Evolutionary conservation across 2,797 vertebrate genomes (phyloP), one percentile per base, ranked within the genome.

Genomic region (Luscinia luscinia): DNA sequence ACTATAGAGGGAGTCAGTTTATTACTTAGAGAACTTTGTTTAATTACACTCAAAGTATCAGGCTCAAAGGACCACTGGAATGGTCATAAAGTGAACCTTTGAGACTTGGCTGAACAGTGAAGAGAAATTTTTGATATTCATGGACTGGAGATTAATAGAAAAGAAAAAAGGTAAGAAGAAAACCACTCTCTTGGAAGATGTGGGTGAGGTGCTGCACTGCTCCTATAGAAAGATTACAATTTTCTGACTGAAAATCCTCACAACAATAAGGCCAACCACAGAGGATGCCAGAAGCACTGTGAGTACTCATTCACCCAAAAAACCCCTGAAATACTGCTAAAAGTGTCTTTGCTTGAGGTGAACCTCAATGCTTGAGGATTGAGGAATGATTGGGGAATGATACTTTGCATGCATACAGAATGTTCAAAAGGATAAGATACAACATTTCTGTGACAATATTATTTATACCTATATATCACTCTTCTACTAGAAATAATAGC

Each of bases 111-210:
- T 69, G 40, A 69, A 82, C 12, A 58, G 8, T 12, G 17, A 46
- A 82, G 41, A 78, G 62, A 81, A 61, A 20, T 4, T 54, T 58
- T 48, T 52, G 11, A 9, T 55, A 51, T 73, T 58, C 36, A 32
- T 9, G 20, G 21, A 61, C 6, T 48, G 11, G 13, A 43, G 0
- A 0, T 11, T 11, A 38, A 49, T 27, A 28, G 18, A 0, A 17
- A 40, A 24, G n/a, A 49, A 17, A 27, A 22, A 12, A 11, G 2
- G 3, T 6, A 12, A 41, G 15, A 12, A 34, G 17, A 38, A 17
- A 26, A 2, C 0, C 2, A 9, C 17, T 51, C 2, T 62, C 8
- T 62, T 70, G 41, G 46, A 73, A 89, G 63, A 54, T 15, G 11
- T 46, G 24, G 2, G 4, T 48, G 15, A 13, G 20, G 4, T 87